Evolutionary conservation across 2,888 invertebrate species (phyloP).

Genomic region (Tenthredo mesomela): DNA sequence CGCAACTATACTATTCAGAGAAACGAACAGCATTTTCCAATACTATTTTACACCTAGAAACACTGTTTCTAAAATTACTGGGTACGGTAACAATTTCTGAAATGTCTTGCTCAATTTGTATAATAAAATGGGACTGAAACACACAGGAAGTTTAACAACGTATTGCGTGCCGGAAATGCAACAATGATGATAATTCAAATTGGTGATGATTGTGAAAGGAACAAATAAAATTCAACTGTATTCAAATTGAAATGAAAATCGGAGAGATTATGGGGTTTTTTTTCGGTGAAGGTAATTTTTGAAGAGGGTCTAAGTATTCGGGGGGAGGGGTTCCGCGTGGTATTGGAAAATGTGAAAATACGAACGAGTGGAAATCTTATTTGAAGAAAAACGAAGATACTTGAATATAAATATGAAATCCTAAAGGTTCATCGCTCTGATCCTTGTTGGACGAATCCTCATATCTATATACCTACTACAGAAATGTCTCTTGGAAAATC

Average conservation of each 20-base stretch:
- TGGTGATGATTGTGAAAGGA: background rate
- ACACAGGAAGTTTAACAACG: background rate
- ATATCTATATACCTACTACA: background rate
- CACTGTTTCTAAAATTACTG: background rate
- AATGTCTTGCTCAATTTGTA: background rate
- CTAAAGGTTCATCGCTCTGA: background rate
- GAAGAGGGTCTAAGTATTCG: background rate
- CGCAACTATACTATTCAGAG: background rate
- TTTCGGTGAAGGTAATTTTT: background rate
- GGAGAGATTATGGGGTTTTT: no score
- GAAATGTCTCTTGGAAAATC: slow-evolving; percentile 4
- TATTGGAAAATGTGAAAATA: background rate
- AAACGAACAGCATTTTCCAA: background rate
- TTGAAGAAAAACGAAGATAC: background rate
- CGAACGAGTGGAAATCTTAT: background rate
- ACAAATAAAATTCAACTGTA: background rate
- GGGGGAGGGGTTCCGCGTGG: background rate
- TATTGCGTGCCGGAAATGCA: slow-evolving; percentile 12
- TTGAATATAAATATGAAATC: background rate
- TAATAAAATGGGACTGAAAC: background rate
- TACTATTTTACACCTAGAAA: background rate
- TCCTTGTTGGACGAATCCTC: background rate
- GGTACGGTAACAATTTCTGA: background rate
- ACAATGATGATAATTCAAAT: background rate
- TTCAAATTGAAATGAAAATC: background rate